Evolutionary conservation across 2,797 vertebrate species (phyloP).

Genomic region (Amblyraja radiata): DNA sequence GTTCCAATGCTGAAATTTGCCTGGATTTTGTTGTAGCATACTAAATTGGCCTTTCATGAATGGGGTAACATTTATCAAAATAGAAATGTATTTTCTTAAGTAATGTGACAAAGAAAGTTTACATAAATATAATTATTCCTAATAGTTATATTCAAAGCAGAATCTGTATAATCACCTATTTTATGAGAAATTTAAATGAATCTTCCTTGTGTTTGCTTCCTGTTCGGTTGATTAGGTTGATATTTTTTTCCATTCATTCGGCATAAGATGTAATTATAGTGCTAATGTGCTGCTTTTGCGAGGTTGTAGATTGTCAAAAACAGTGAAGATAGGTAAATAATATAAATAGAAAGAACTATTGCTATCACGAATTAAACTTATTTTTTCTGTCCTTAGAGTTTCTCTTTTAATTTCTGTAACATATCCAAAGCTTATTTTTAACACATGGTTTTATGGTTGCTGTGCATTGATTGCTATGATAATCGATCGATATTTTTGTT

Average conservation of each 20-base stretch:
- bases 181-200: background rate
- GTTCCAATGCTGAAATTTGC: too few relatives aligned
- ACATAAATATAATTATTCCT: too few relatives aligned
- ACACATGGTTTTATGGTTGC: background rate
- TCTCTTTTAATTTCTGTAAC: background rate
- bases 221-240: background rate
- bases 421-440: background rate
- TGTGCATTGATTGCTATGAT: background rate
- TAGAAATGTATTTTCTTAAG: too few relatives aligned
- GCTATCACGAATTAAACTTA: background rate
- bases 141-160: background rate
- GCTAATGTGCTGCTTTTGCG: background rate
- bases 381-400: background rate
- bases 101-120: too few relatives aligned
- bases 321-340: background rate
- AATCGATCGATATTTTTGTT: background rate
- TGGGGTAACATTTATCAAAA: too few relatives aligned
- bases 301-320: background rate
- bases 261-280: background rate
- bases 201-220: background rate
- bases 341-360: background rate
- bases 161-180: background rate
- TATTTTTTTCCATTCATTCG: background rate
- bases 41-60: too few relatives aligned
- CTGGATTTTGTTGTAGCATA: too few relatives aligned